Evolutionary conservation across 2,797 vertebrate species (phyloP).

Genomic region (Coccyzus lansbergi): DNA sequence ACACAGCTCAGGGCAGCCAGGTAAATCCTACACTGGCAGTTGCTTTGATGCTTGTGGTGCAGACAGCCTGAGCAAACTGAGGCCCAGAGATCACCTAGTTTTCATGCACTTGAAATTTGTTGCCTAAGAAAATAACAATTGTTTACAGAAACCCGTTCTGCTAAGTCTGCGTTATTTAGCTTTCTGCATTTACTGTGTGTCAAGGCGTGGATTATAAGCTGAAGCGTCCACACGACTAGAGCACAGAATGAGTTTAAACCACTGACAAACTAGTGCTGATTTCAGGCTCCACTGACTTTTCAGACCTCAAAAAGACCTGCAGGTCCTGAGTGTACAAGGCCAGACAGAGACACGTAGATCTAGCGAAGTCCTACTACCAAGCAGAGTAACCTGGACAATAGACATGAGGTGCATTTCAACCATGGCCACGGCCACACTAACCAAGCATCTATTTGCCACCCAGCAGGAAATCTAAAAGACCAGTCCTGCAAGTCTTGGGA

Average conservation of each 20-base stretch:
- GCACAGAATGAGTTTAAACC: not conserved
- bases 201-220: not conserved
- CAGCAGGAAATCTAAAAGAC: not conserved
- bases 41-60: not conserved
- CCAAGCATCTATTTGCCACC: not conserved
- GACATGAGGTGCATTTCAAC: not conserved
- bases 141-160: not conserved
- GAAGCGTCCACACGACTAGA: not conserved
- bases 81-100: not conserved
- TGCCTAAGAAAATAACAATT: conserved; percentile 5
- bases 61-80: not conserved
- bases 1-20: not conserved
- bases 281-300: not conserved
- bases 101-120: not conserved
- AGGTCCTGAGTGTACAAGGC: not conserved
- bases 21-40: not conserved
- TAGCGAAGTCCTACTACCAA: not conserved
- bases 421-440: not conserved
- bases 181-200: not conserved
- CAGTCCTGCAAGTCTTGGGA: not conserved
- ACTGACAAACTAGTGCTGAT: not conserved
- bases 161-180: not conserved
- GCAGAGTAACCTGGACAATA: not conserved
- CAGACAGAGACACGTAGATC: not conserved
- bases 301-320: not conserved